Evolutionary conservation across 1,140 invertebrate species (phyloP).

Genomic region (Leguminivora glycinivorella): DNA sequence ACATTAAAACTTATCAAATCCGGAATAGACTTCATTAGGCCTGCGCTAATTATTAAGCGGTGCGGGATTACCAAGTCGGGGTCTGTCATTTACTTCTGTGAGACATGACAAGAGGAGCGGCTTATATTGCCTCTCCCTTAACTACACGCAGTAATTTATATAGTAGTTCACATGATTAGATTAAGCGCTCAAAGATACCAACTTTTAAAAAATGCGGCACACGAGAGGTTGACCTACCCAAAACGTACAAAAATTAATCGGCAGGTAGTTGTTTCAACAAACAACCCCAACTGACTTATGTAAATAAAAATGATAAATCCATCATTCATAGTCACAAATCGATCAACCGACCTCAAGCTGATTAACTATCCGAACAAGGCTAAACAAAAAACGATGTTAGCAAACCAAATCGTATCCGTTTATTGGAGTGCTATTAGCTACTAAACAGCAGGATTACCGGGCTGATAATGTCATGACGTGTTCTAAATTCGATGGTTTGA

Average conservation of each 20-base stretch:
- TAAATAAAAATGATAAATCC: constrained; percentile 21
- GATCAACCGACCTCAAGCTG: constrained; percentile 19
- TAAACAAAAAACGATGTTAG: constrained; percentile 26
- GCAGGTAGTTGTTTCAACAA: background rate
- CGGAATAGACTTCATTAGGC: constrained; percentile 64
- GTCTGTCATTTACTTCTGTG: constrained; percentile 39
- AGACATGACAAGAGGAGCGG: constrained; percentile 28
- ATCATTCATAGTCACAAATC: constrained; percentile 24
- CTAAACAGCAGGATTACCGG: constrained; percentile 45
- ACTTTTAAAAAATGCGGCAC: too few relatives aligned
- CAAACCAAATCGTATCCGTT: constrained; percentile 22
- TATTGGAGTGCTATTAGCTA: constrained; percentile 40
- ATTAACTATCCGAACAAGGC: constrained; percentile 13
- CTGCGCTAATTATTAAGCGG: constrained; percentile 65
- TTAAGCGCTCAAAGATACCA: too few relatives aligned
- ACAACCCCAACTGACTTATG: constrained; percentile 7
- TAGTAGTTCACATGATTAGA: background rate
- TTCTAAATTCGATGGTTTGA: constrained; percentile 40
- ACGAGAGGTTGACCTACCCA: too few relatives aligned
- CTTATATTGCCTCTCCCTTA: background rate
- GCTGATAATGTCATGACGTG: constrained; percentile 47
- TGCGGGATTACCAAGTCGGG: constrained; percentile 39
- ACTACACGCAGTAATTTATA: background rate
- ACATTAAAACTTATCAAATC: constrained; percentile 63
- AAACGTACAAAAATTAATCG: background rate